Evolutionary conservation across 2,797 vertebrate species (phyloP), one percentile per base, ranked within the genome.

Genomic region (Malacoctenus gilli): DNA sequence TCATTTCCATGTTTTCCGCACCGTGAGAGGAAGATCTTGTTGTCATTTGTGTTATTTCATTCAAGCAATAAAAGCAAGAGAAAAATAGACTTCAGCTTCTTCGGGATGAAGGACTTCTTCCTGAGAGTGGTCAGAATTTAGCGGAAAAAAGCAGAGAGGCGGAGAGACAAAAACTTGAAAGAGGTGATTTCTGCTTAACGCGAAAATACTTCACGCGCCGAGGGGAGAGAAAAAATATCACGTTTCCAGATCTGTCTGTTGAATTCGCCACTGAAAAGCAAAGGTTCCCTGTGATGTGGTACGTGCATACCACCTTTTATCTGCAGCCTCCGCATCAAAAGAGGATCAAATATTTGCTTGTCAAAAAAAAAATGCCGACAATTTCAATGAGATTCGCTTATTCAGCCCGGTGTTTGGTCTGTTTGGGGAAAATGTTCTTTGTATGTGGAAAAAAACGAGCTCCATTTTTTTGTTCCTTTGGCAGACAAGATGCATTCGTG

Each of bases 391-490:
- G 7, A 18, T 35, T 2, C 13, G 8, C 8, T 9, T 0, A 11
- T 19, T 46, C 18, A 32, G 13, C 21, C 20, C 34, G n/a, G 20
- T 23, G 30, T 25, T 14, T 12, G 6, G 7, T 10, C 19, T 52
- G 47, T 28, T n/a, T 28, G 9, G 31, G 14, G 32, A 16, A 51
- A 41, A 55, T 23, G 0, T 47, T 31, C 16, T 47, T 5, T 15
- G 25, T 21, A 18, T 40, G 20, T 50, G 25, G 30, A 9, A n/a
- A 14, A 42, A 61, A 10, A n/a, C n/a, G n/a, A n/a, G n/a, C 56
- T 2, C 1, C n/a, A 47, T 25, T n/a, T 28, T 34, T 23, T 5
- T 6, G 6, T 28, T 28, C 42, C 2, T 43, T 8, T n/a, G 8
- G 14, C 37, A 12, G 12, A 21, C 37, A 39, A 20, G 9, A 19